Base-by-base conservation (phyloP, 1,140 invertebrate genomes). In the Bombus superbus region DNA sequence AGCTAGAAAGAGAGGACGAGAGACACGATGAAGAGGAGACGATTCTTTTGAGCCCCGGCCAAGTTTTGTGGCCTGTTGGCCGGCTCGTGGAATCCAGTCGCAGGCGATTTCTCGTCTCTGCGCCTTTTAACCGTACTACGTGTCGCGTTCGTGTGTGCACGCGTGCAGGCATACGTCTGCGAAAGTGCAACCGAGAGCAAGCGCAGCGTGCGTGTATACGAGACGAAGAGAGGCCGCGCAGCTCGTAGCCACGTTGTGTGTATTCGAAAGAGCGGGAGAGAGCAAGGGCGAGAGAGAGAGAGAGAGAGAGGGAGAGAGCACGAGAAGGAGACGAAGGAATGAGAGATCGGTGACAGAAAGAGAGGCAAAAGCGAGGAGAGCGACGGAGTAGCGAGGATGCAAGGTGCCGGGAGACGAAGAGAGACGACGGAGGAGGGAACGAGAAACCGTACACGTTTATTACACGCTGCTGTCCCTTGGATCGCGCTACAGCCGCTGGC, bases 1-100 rank as follows among this genome's bases (percentile, higher is more conserved):
- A 44, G 3, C 0, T 1, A 44, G 25, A 42, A 13, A 72, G 13
- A 28, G 69, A 42, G 5, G 28, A 3, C 62, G 25, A 35, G 47
- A 44, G 64, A 53, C 1, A 15, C 38, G 75, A 71, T 28, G 73
- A 73, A 44, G 88, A 81, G 47, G 44, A 78, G 38, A 53, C 86
- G 87, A 91, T 86, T 91, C 89, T 90, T 91, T 91, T 91, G 90
- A 91, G 87, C 75, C 68, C 76, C 89, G 83, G 89, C 90, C 89
- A 91, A 91, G 89, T 91, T 91, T 91, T 85, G 90, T 87, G 90
- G 84, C 83, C 86, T 88, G 86, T 75, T 86, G 86, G 89, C 86
- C 83, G 89, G 80, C 86, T 88, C 81, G 89, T 86, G 90, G 89
- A 90, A 91, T 91, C 89, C 89, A 91, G 90, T 91, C 88, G 84